Evolutionary conservation across 2,113 vertebrate genomes (phyloP).

Genomic region (Apodemus speciosus): DNA sequence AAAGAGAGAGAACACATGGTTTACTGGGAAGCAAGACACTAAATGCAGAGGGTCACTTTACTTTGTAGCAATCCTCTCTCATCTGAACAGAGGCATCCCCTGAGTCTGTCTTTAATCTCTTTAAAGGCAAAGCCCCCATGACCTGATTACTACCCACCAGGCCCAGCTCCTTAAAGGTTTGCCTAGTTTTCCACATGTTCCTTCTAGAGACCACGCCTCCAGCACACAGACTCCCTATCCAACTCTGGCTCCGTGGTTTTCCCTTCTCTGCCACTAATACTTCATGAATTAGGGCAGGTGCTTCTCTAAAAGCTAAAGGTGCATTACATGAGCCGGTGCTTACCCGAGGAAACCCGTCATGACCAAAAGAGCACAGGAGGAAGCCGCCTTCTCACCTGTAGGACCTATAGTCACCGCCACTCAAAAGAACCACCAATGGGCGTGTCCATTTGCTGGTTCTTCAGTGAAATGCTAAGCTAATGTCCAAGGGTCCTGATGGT

Average conservation of each 20-base stretch:
- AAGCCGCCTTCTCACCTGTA: not conserved
- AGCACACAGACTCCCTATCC: no score
- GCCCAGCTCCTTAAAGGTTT: not conserved
- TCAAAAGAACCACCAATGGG: no score
- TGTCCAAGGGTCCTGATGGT: not conserved
- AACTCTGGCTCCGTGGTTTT: not conserved
- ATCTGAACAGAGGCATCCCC: no score
- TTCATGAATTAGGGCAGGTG: not conserved
- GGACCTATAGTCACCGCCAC: no score
- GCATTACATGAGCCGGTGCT: not conserved
- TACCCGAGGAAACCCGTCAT: not conserved
- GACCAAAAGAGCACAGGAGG: not conserved
- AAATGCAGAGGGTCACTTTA: not conserved
- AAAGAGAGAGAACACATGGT: not conserved
- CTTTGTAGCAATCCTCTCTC: not conserved
- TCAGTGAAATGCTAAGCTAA: not conserved
- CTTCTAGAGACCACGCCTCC: not conserved
- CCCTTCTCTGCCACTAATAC: no score
- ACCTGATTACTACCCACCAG: not conserved
- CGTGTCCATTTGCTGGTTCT: not conserved
- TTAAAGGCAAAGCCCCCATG: not conserved
- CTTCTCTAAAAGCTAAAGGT: not conserved
- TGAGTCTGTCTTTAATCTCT: no score
- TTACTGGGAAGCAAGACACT: not conserved
- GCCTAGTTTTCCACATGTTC: not conserved